These are phyloP conservation scores for Delichon dasypus DNA, from an alignment of 2,797 vertebrate species.

Conservation along the genomic window DNA sequence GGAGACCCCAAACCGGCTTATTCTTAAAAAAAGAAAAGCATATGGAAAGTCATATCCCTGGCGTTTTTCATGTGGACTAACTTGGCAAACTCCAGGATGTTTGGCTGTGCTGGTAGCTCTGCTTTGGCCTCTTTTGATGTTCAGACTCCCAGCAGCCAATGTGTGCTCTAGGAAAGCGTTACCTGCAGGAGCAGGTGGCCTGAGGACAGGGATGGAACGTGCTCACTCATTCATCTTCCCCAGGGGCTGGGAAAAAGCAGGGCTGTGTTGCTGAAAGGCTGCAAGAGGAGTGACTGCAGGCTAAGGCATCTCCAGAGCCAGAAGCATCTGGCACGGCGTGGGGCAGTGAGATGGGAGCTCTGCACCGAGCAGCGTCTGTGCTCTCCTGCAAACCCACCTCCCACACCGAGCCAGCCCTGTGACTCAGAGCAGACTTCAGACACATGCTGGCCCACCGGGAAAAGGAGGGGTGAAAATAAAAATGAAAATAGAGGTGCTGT, in stretches of 20 bases:
- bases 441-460: not conserved
- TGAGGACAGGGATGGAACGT: not conserved
- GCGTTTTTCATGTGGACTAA: not conserved
- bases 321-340: not conserved
- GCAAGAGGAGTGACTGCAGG: not conserved
- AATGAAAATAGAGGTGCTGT: not conserved
- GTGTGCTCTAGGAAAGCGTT: not conserved
- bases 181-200: not conserved
- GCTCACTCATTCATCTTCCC: not conserved
- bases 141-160: not conserved
- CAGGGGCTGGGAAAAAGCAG: not conserved
- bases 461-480: not conserved
- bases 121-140: not conserved
- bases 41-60: not conserved
- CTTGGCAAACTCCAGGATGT: not conserved
- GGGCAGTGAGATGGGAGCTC: not conserved
- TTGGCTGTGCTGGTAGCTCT: not conserved
- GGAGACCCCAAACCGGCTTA: not conserved
- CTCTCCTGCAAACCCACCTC: not conserved
- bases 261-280: not conserved
- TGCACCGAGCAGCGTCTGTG: accelerated
- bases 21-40: not conserved
- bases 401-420: not conserved
- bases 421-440: not conserved
- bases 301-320: not conserved